phyloP scores from a whole-genome alignment of 2,113 vertebrate genomes.

The Tangachromis dhanisi region DNA sequence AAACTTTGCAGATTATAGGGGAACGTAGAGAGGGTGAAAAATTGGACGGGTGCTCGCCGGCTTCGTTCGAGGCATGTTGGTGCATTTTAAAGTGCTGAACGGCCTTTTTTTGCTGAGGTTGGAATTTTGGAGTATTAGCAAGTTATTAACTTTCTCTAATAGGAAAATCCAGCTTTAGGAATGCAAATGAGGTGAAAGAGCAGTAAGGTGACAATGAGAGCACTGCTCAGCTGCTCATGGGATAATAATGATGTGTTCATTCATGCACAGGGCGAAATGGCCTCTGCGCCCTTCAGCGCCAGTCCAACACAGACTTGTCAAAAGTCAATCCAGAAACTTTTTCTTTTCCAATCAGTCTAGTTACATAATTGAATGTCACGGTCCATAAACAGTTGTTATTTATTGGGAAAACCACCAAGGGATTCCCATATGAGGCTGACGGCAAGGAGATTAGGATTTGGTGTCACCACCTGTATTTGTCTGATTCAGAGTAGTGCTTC shows the following conservation, averaged over 20 bases:
- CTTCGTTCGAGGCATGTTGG: conserved; percentile 20
- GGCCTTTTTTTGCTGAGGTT: conserved; percentile 56
- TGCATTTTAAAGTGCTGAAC: conserved; percentile 25
- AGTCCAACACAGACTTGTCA: conserved; percentile 11
- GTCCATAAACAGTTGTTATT: conserved; percentile 8
- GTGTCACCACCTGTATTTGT: background rate
- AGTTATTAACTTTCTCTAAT: conserved; percentile 64
- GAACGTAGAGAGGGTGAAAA: conserved; percentile 14
- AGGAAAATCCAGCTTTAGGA: conserved; percentile 50
- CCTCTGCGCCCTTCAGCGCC: background rate
- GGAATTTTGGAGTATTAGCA: conserved; percentile 56
- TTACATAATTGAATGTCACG: conserved; percentile 7
- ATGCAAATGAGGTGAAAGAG: conserved; percentile 56
- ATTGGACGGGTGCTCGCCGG: background rate
- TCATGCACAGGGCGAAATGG: conserved; percentile 13
- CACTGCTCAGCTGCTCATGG: conserved; percentile 24
- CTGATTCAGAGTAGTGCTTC: background rate
- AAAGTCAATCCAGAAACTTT: conserved; percentile 14
- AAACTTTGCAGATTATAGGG: conserved; percentile 45
- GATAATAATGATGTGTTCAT: conserved; percentile 47
- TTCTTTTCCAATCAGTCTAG: background rate
- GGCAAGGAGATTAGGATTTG: background rate
- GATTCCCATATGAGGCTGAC: background rate
- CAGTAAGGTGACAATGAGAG: conserved; percentile 37
- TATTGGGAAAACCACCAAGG: background rate